Evolutionary conservation across 2,797 vertebrate species (phyloP).

Genomic region (Gouania willdenowi): DNA sequence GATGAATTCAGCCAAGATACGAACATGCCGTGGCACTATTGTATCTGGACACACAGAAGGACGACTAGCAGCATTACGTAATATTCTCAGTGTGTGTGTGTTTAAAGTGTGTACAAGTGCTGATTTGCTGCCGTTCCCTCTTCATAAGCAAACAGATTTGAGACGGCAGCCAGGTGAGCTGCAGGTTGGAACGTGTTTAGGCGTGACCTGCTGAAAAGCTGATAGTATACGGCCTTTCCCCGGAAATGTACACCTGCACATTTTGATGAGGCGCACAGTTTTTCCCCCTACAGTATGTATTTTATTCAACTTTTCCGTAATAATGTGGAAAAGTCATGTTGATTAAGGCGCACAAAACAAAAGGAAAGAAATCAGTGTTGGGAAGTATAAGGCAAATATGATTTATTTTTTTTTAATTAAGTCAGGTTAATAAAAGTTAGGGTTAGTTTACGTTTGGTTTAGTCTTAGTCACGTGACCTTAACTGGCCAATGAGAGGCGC

Average conservation of each 20-base stretch:
- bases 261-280: no score
- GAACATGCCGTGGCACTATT: slow-evolving; percentile 10
- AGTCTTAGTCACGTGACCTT: no score
- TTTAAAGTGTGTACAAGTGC: slow-evolving; percentile 17
- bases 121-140: slow-evolving; percentile 52
- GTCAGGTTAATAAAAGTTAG: no score
- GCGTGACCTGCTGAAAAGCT: slow-evolving; percentile 24
- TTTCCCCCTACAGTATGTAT: slow-evolving; percentile 9
- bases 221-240: background rate
- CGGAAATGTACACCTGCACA: background rate
- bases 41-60: slow-evolving; percentile 8
- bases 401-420: no score
- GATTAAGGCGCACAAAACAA: no score
- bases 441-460: no score
- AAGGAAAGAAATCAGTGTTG: slow-evolving; percentile 41
- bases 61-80: slow-evolving; percentile 9
- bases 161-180: slow-evolving; percentile 31
- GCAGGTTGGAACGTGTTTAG: slow-evolving; percentile 61
- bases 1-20: slow-evolving; percentile 7
- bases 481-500: no score
- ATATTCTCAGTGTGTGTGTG: background rate
- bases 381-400: slow-evolving; percentile 50
- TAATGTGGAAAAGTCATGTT: slow-evolving; percentile 20
- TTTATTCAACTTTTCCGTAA: slow-evolving; percentile 20
- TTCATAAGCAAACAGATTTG: slow-evolving; percentile 41